Percentiles rank a stretch among this genome's conserved stretches.
These are phyloP conservation scores for Halichoerus grypus DNA, from an alignment of 2,113 vertebrate genomes.

Conservation along the genomic window DNA sequence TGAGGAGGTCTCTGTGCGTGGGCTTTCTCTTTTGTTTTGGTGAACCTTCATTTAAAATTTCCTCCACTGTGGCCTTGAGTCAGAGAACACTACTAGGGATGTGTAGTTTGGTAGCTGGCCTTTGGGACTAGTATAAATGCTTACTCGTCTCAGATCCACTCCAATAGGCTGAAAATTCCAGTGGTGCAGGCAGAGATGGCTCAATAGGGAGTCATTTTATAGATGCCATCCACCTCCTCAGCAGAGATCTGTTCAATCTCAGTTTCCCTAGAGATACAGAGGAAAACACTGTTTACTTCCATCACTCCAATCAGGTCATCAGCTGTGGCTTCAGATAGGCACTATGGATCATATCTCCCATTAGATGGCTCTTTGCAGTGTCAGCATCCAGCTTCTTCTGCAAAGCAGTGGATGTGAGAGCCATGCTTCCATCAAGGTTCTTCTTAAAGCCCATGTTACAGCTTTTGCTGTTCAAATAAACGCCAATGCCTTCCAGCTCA, in stretches of 20 bases:
- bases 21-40: slow-evolving; percentile 88
- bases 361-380: slow-evolving; percentile 91
- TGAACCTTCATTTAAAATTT: slow-evolving; percentile 94
- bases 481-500: slow-evolving; percentile 93
- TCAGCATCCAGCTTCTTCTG: slow-evolving; percentile 92
- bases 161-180: slow-evolving; percentile 94
- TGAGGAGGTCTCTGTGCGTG: background rate
- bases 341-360: slow-evolving; percentile 93
- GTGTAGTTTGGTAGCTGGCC: slow-evolving; percentile 93
- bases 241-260: slow-evolving; percentile 94
- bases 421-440: slow-evolving; percentile 95
- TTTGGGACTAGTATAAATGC: slow-evolving; percentile 94
- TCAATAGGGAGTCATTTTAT: slow-evolving; percentile 92
- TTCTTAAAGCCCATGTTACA: slow-evolving; percentile 94
- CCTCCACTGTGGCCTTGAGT: slow-evolving; percentile 88
- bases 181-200: slow-evolving; percentile 92
- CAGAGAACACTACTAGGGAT: slow-evolving; percentile 90
- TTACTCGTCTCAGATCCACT: slow-evolving; percentile 92
- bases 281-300: slow-evolving; percentile 93
- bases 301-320: slow-evolving; percentile 93
- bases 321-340: slow-evolving; percentile 90
- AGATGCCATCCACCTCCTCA: slow-evolving; percentile 93
- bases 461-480: slow-evolving; percentile 92
- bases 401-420: slow-evolving; percentile 90
- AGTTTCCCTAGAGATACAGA: slow-evolving; percentile 92